phyloP scores from a whole-genome alignment of 2,113 vertebrate genomes.

The Notarius lentiginosus region DNA sequence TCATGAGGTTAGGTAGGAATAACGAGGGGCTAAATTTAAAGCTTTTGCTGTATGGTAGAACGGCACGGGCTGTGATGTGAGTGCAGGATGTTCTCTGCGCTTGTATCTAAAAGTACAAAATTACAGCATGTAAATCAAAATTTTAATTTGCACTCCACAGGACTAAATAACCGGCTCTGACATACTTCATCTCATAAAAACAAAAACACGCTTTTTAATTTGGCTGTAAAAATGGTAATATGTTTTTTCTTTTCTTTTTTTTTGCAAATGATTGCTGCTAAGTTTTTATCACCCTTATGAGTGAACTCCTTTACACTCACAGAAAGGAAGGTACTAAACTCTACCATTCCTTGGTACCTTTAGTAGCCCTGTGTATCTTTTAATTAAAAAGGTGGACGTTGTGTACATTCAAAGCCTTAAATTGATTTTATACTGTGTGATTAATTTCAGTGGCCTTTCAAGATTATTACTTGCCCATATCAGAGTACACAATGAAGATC shows the following conservation, averaged over 20 bases:
- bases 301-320: not conserved
- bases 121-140: conserved; percentile 7
- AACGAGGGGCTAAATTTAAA: conserved; percentile 19
- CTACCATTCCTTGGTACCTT: not conserved
- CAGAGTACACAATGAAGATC: not conserved
- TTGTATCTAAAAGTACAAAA: not conserved
- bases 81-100: not conserved
- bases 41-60: not conserved
- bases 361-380: not conserved
- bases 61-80: not conserved
- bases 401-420: not conserved
- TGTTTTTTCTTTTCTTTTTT: not conserved
- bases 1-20: conserved; percentile 24
- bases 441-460: not conserved
- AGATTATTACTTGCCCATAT: not conserved
- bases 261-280: not conserved
- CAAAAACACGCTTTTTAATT: not conserved
- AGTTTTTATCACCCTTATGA: not conserved
- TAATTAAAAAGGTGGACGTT: not conserved
- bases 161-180: not conserved
- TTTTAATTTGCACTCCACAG: conserved; percentile 4
- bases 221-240: not conserved
- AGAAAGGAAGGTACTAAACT: not conserved
- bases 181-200: not conserved
- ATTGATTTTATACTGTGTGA: not conserved